These are phyloP conservation scores for Hartigia nigra DNA, from an alignment of 2,888 invertebrate species.

Conservation along the genomic window DNA sequence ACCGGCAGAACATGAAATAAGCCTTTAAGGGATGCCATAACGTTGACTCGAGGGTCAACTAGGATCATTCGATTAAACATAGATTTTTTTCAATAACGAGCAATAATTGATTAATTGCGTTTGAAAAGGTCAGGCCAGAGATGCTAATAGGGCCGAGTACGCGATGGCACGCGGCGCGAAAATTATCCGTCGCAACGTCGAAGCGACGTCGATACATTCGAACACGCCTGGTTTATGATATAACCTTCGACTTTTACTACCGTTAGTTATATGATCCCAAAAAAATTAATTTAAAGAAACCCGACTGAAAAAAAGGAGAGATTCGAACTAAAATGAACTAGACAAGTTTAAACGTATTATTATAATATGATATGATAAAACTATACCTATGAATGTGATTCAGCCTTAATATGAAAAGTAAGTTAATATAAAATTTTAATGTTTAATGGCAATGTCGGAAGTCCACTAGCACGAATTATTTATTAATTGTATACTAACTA, in stretches of 20 bases:
- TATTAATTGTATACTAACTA: no score
- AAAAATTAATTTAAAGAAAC: no score
- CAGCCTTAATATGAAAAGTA: no score
- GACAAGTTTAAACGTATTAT: no score
- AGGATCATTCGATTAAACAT: conserved; percentile 57
- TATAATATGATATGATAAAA: no score
- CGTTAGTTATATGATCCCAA: neutral
- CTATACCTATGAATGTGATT: no score
- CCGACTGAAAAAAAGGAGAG: no score
- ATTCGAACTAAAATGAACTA: no score
- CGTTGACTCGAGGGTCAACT: conserved; percentile 49
- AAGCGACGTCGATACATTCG: neutral
- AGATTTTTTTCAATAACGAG: conserved; percentile 58
- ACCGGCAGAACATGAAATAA: neutral
- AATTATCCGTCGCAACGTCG: conserved; percentile 26
- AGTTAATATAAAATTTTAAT: no score
- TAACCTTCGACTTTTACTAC: neutral
- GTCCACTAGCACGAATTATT: no score
- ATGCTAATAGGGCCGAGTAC: conserved; percentile 33
- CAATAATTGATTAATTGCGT: conserved; percentile 55
- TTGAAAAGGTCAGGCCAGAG: conserved; percentile 40
- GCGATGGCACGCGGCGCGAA: conserved; percentile 39
- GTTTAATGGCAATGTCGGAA: no score
- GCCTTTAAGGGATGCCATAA: neutral
- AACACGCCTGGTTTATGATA: neutral